Percentiles rank a stretch among this genome's conserved stretches.
These are phyloP conservation scores for Acanthis flammea DNA, from an alignment of 2,797 vertebrate genomes.

Conservation along the genomic window DNA sequence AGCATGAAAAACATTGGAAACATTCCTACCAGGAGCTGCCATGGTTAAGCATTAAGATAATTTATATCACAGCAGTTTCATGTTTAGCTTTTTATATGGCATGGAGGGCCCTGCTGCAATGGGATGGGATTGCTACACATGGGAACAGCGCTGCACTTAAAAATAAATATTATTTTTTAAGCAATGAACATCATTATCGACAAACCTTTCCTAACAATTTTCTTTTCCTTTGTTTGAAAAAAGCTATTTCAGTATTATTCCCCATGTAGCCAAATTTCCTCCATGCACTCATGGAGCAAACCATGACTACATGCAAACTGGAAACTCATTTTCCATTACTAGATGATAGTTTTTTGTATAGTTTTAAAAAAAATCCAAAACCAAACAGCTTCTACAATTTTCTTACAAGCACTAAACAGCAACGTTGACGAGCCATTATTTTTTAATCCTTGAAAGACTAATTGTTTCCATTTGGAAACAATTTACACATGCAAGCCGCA, in stretches of 20 bases:
- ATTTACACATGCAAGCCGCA: neutral
- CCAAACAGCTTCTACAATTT: neutral
- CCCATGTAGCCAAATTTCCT: neutral
- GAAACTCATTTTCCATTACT: neutral
- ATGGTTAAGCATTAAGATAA: neutral
- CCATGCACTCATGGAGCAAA: neutral
- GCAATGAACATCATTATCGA: neutral
- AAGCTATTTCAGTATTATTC: neutral
- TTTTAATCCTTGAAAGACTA: neutral
- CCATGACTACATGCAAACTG: neutral
- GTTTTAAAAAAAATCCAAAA: fast-evolving
- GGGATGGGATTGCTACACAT: neutral
- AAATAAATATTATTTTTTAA: neutral
- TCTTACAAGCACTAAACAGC: neutral
- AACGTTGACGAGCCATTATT: neutral
- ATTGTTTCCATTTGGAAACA: neutral
- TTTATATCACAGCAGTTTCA: neutral
- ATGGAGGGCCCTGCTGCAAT: neutral
- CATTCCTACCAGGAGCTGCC: neutral
- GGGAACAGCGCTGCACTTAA: neutral
- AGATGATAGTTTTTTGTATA: neutral
- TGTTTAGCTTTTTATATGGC: neutral
- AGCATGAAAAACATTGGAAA: fast-evolving
- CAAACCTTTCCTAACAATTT: neutral
- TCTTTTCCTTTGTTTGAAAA: neutral